Percentiles rank a stretch among this genome's conserved stretches.
phyloP scores from a whole-genome alignment of 2,888 invertebrate species.

The Dolichomitus sp. region DNA sequence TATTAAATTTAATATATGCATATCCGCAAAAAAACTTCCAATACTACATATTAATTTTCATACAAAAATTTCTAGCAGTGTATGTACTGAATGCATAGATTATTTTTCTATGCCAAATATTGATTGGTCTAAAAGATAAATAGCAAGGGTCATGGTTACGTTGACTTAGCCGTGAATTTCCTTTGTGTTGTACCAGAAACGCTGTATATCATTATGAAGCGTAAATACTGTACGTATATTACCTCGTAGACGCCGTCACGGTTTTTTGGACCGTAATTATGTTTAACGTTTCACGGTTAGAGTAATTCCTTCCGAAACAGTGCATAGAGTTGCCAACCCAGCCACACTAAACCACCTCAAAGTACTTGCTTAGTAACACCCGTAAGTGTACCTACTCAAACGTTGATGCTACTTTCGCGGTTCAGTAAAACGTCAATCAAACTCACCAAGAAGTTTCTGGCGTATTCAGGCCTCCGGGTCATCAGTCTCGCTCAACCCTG shows the following conservation, averaged over 20 bases:
- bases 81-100: background rate
- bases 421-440: constrained; percentile 36
- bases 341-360: background rate
- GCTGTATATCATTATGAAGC: background rate
- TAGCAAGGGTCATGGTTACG: background rate
- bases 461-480: constrained; percentile 20
- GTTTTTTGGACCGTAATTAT: constrained; percentile 31
- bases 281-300: constrained; percentile 36
- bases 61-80: no score
- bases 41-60: no score
- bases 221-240: background rate
- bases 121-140: background rate
- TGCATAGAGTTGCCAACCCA: background rate
- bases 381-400: background rate
- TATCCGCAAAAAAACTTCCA: no score
- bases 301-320: constrained; percentile 44
- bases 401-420: constrained; percentile 31
- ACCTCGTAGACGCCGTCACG: constrained; percentile 11
- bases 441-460: constrained; percentile 31
- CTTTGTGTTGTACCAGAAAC: background rate
- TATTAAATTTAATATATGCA: no score
- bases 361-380: constrained; percentile 13
- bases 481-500: background rate
- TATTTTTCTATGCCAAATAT: background rate
- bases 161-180: background rate